These are phyloP conservation scores for Eretmochelys imbricata DNA, from an alignment of 2,113 vertebrate genomes.

Conservation along the genomic window DNA sequence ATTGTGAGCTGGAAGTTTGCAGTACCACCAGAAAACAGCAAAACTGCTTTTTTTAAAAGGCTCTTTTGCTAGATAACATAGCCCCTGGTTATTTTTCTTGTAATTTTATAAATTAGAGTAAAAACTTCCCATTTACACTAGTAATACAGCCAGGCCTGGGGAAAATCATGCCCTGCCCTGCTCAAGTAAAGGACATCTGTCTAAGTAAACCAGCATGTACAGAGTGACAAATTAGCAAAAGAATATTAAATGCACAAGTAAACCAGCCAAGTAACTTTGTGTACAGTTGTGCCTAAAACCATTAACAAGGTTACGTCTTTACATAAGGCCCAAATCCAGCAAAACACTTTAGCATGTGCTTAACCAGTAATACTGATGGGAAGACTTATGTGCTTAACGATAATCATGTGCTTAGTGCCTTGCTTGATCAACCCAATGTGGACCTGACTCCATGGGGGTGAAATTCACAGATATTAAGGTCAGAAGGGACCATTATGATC, in stretches of 20 bases:
- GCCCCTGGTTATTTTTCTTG: neutral
- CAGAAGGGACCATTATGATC: no score
- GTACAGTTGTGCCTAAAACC: no score
- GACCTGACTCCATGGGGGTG: neutral
- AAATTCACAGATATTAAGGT: neutral
- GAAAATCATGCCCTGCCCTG: neutral
- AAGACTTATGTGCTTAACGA: neutral
- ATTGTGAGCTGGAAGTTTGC: neutral
- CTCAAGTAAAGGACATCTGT: neutral
- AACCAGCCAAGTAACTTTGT: neutral
- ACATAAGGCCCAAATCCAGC: fast-evolving
- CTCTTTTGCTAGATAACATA: neutral
- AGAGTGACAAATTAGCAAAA: neutral
- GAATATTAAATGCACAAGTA: neutral
- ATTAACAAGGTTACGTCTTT: neutral
- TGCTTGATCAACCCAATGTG: neutral
- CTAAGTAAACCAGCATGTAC: neutral
- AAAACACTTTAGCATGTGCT: neutral
- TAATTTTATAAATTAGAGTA: neutral
- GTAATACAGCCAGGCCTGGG: neutral
- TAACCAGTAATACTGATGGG: neutral
- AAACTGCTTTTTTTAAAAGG: neutral
- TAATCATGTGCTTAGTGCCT: neutral
- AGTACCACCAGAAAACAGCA: neutral
- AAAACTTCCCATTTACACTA: neutral